A percentile compares a stretch with the other conserved stretches of the same genome.
Conservation (phyloP, 2,888 invertebrate species). For the Agrilus mali region DNA sequence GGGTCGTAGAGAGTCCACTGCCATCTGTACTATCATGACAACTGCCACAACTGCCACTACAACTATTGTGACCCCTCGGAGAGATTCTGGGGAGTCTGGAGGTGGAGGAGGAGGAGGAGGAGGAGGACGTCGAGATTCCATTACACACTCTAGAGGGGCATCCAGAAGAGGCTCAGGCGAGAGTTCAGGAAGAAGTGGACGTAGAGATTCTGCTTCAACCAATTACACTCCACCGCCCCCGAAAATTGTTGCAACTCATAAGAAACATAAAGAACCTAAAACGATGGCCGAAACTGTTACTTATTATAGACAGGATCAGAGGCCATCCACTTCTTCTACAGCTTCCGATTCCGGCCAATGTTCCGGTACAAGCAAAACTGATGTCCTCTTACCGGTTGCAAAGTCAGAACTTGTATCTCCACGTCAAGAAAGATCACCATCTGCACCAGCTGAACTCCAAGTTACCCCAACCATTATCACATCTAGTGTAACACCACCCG, state of each 20-base stretch:
- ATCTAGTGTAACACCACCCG: slow-evolving; percentile 72
- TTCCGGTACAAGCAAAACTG: too few species aligned
- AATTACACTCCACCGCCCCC: slow-evolving; percentile 46
- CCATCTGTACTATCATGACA: slow-evolving; percentile 40
- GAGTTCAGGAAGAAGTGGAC: slow-evolving; percentile 48
- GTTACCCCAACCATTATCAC: slow-evolving; percentile 66
- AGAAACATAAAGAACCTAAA: slow-evolving; percentile 45
- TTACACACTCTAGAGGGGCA: slow-evolving; percentile 35
- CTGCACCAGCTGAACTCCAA: slow-evolving; percentile 32
- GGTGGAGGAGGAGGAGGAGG: slow-evolving; percentile 48
- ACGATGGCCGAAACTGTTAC: slow-evolving; percentile 37
- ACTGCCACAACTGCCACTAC: slow-evolving; percentile 21
- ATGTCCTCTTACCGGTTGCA: slow-evolving; percentile 6
- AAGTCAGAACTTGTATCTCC: slow-evolving; percentile 17
- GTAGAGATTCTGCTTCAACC: slow-evolving; percentile 53
- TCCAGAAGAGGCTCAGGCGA: slow-evolving; percentile 55
- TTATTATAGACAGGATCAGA: slow-evolving; percentile 51
- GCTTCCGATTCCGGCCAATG: slow-evolving; percentile 46
- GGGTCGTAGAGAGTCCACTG: slow-evolving; percentile 48
- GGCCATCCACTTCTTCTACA: slow-evolving; percentile 61
- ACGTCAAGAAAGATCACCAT: slow-evolving; percentile 15
- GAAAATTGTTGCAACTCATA: slow-evolving; percentile 46
- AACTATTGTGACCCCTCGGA: slow-evolving; percentile 27
- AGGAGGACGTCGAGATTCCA: slow-evolving; percentile 54
- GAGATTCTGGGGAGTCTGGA: slow-evolving; percentile 58